These are phyloP conservation scores for Drosophila phalerata DNA, from an alignment of 2,888 invertebrate species.

Conservation along the genomic window DNA sequence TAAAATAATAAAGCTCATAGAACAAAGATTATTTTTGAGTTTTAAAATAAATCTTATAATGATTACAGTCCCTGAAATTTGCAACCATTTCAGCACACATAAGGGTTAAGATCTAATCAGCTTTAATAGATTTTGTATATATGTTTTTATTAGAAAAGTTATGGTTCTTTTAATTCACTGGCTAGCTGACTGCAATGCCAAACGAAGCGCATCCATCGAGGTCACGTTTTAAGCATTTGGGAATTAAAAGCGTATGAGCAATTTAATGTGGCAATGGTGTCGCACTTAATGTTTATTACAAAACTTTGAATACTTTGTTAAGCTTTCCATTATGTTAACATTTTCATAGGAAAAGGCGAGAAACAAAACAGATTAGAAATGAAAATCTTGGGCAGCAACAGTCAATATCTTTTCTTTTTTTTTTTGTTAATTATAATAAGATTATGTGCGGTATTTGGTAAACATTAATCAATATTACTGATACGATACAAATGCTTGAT, in stretches of 20 bases:
- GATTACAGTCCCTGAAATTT: too few relatives aligned
- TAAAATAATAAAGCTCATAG: too few relatives aligned
- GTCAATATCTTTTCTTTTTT: background rate
- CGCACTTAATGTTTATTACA: slow-evolving; percentile 7
- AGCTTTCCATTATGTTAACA: background rate
- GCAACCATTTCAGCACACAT: too few relatives aligned
- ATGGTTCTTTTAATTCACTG: slow-evolving; percentile 1
- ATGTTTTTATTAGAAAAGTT: slow-evolving; percentile 4
- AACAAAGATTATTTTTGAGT: too few relatives aligned
- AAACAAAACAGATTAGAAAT: background rate
- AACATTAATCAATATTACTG: background rate
- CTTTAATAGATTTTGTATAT: slow-evolving; percentile 7
- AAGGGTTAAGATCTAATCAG: slow-evolving; percentile 21
- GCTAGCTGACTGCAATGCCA: slow-evolving; percentile 1
- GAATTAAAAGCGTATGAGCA: slow-evolving; percentile 17
- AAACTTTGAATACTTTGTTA: slow-evolving; percentile 6
- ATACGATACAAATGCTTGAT: background rate
- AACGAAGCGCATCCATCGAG: slow-evolving; percentile 19
- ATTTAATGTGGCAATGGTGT: slow-evolving; percentile 13
- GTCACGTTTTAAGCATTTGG: slow-evolving; percentile 19
- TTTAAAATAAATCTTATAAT: too few relatives aligned
- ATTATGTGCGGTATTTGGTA: too few relatives aligned
- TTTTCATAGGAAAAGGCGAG: background rate
- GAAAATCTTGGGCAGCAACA: background rate
- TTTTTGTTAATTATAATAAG: background rate